These are phyloP conservation scores for Rhynchophorus ferrugineus DNA, from an alignment of 1,140 invertebrate species.

Conservation along the genomic window DNA sequence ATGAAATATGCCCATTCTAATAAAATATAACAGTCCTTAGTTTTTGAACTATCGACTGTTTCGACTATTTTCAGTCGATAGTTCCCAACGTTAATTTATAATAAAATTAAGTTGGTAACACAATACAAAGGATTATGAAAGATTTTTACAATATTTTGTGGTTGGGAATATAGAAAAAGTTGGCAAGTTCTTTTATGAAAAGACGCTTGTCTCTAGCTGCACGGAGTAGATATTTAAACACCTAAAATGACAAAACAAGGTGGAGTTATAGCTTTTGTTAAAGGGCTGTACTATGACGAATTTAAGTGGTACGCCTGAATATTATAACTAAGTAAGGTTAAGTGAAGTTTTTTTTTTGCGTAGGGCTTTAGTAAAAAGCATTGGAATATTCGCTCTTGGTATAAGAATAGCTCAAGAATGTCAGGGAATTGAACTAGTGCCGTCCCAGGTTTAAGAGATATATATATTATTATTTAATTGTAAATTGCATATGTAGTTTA, in stretches of 20 bases:
- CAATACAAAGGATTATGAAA: too few relatives aligned
- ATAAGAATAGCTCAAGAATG: slow-evolving; percentile 60
- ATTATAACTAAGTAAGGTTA: slow-evolving; percentile 25
- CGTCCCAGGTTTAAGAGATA: slow-evolving; percentile 27
- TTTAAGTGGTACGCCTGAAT: slow-evolving; percentile 45
- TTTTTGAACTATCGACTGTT: too few relatives aligned
- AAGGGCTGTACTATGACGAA: slow-evolving; percentile 46
- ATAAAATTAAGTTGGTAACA: too few relatives aligned
- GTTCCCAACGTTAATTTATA: too few relatives aligned
- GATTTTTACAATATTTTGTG: too few relatives aligned
- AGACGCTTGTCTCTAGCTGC: too few relatives aligned
- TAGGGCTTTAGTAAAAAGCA: slow-evolving; percentile 63
- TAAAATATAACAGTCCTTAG: too few relatives aligned
- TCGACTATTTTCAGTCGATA: too few relatives aligned
- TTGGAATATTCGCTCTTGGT: slow-evolving; percentile 57
- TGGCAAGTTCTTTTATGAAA: too few relatives aligned
- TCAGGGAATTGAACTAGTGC: slow-evolving; percentile 52
- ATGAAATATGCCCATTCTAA: too few relatives aligned
- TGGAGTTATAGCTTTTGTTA: slow-evolving; percentile 34
- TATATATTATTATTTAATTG: slow-evolving; percentile 5
- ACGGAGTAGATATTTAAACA: too few relatives aligned
- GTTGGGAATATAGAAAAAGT: too few relatives aligned
- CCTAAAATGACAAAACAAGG: slow-evolving; percentile 31
- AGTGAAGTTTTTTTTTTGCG: slow-evolving; percentile 28
- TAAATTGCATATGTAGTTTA: slow-evolving; percentile 2